Base-by-base conservation (phyloP, 2,797 vertebrate genomes). In the Ara ararauna region DNA sequence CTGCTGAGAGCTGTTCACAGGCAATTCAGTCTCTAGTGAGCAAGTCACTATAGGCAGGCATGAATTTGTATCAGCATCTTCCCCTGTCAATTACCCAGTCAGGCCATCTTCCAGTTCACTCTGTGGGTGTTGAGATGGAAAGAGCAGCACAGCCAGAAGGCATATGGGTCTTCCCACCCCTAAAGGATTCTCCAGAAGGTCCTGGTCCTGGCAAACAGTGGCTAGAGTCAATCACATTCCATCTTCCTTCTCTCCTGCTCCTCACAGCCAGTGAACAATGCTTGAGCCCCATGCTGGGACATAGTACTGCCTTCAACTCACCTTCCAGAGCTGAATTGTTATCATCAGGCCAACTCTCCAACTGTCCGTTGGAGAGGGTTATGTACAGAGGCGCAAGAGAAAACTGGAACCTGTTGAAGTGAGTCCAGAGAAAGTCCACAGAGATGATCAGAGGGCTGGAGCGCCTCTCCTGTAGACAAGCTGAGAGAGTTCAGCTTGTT, bases 11-110 rank as follows among this genome's bases (percentile, higher is more conserved):
- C 36, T 91, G 78, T 80, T 89, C 80, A 86, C 30, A 62, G 72
- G 89, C 87, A 97, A 94, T 94, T 95, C 65, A 95, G 96, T 85
- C 70, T 78, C 62, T 32, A 79, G 67, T 86, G 85, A 93, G 72
- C 58, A 91, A 78, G 66, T 75, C 77, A 82, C 60, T 75, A 45
- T 71, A 84, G 80, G 92, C 47, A 73, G 56, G 78, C 81, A 77
- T 82, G 73, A 80, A 95, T 76, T 90, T 40, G 82, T 71, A 80
- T 9, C 40, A 94, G 40, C 34, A 85, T 29, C 45, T 86, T 83
- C n/a, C n/a, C 50, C n/a, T 95, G 61, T 45, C 30, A 75, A 65
- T 94, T 96, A 92, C 48, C 29, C 22, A 76, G 45, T 93, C 62
- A 95, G 72, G 26, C 42, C 87, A 89, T 62, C 60, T 50, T 95